Percentiles rank a stretch among this genome's conserved stretches.
Evolutionary conservation across 2,113 vertebrate genomes (phyloP).

Genomic region (Pluvialis apricaria): DNA sequence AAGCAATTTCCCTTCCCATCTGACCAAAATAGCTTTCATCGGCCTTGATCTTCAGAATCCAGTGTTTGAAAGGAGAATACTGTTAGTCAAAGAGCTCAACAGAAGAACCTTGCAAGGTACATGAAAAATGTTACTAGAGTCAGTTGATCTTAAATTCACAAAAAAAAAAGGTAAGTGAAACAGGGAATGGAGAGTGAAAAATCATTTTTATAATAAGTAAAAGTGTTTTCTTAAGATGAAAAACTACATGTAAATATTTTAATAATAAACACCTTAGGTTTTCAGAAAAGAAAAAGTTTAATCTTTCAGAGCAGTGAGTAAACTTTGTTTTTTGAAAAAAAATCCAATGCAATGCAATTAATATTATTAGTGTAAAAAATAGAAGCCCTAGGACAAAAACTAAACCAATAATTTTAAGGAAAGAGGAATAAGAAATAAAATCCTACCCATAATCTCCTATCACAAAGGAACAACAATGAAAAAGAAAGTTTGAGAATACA

Average conservation of each 20-base stretch:
- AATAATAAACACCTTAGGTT: background rate
- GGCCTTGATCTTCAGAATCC: constrained; percentile 40
- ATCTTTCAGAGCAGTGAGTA: background rate
- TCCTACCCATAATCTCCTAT: background rate
- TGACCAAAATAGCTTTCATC: constrained; percentile 38
- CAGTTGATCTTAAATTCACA: background rate
- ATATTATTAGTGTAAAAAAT: background rate
- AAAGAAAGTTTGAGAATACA: background rate
- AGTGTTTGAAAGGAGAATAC: background rate
- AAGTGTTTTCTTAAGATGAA: background rate
- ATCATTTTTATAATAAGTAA: background rate
- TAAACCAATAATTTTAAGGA: background rate
- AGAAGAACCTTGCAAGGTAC: background rate
- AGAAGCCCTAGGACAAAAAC: background rate
- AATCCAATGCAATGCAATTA: background rate
- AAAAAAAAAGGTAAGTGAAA: background rate
- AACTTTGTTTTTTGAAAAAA: background rate
- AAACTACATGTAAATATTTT: background rate
- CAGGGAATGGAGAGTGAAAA: background rate
- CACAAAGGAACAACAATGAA: background rate
- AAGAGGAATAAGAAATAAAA: background rate
- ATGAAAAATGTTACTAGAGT: background rate
- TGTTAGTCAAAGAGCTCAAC: background rate
- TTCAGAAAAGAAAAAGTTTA: background rate
- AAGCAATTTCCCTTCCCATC: constrained; percentile 64